A percentile compares a stretch with the other conserved stretches of the same genome.
Conservation (phyloP, 1,140 invertebrate genomes). For the Drosophila kanapiae region DNA sequence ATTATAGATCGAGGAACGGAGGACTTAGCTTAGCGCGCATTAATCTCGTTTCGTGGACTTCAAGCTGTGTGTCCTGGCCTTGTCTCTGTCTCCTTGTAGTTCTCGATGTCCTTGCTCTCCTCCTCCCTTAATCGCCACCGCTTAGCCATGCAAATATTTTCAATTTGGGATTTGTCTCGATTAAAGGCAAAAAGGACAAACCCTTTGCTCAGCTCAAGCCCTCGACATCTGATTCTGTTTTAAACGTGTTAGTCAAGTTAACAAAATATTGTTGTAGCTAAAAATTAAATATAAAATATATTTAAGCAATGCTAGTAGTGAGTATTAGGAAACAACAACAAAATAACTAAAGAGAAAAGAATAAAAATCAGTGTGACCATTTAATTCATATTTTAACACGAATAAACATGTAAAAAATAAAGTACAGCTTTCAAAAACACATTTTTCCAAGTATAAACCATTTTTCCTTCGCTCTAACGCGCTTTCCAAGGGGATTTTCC, state of each 20-base stretch:
- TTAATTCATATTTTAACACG: background rate
- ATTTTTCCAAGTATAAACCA: background rate
- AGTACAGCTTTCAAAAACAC: slow-evolving; percentile 9
- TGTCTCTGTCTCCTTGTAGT: slow-evolving; percentile 1
- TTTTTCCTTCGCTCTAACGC: slow-evolving; percentile 8
- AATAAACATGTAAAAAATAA: background rate
- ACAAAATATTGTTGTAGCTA: no score
- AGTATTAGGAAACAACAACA: background rate
- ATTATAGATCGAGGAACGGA: slow-evolving; percentile 46
- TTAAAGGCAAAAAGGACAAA: slow-evolving; percentile 56
- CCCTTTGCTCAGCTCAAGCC: slow-evolving; percentile 12
- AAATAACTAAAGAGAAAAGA: background rate
- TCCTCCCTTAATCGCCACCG: slow-evolving; percentile 66
- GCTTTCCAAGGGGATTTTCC: slow-evolving; percentile 5
- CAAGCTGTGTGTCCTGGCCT: slow-evolving; percentile 35
- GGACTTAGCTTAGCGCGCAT: slow-evolving; percentile 75
- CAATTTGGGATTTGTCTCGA: slow-evolving; percentile 66
- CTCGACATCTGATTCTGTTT: slow-evolving; percentile 68
- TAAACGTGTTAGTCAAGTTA: slow-evolving; percentile 6
- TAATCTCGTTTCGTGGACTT: slow-evolving; percentile 77
- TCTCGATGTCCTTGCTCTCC: slow-evolving; percentile 5
- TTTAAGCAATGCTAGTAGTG: background rate
- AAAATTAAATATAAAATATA: background rate
- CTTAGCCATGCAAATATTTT: slow-evolving; percentile 81
- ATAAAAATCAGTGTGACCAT: background rate